Evolutionary conservation across 2,113 vertebrate species (phyloP).

Genomic region (Chitala chitala): DNA sequence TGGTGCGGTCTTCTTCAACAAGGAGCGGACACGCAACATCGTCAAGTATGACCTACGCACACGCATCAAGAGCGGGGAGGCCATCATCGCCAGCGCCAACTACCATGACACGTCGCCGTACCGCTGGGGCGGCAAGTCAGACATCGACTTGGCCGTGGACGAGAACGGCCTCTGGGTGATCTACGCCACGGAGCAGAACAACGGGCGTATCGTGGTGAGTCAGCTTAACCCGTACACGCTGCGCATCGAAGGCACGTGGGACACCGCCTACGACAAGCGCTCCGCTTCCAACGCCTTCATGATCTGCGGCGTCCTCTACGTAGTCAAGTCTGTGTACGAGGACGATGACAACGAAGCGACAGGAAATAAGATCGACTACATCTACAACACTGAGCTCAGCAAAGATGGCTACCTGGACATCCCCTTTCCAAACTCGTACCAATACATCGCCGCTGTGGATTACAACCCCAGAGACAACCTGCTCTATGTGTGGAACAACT

Average conservation of each 20-base stretch:
- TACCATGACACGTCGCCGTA: constrained; percentile 98
- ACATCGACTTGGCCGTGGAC: constrained; percentile 94
- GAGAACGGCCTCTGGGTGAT: constrained; percentile 98
- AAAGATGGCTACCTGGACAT: constrained; percentile 91
- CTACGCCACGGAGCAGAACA: constrained; percentile 98
- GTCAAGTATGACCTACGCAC: constrained; percentile 96
- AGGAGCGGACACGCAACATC: constrained; percentile 94
- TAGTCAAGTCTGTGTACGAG: constrained; percentile 93
- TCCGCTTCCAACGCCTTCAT: constrained; percentile 98
- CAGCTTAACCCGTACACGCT: constrained; percentile 94
- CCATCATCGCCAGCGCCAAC: constrained; percentile 94
- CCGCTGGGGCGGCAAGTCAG: constrained; percentile 95
- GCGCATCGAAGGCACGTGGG: constrained; percentile 93
- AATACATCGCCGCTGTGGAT: constrained; percentile 98
- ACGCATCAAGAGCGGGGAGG: constrained; percentile 95
- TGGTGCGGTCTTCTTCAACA: constrained; percentile 96
- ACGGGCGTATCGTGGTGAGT: constrained; percentile 93
- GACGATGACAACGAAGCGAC: constrained; percentile 97
- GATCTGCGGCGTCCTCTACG: constrained; percentile 96
- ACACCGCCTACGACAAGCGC: constrained; percentile 94
- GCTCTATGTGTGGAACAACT: constrained; percentile 98
- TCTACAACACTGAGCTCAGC: constrained; percentile 95
- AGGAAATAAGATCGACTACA: constrained; percentile 97
- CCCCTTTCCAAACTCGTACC: constrained; percentile 95
- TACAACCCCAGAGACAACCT: constrained; percentile 97